Base-by-base conservation (phyloP, 2,888 invertebrate genomes). In the Eristalinus aeneus region DNA sequence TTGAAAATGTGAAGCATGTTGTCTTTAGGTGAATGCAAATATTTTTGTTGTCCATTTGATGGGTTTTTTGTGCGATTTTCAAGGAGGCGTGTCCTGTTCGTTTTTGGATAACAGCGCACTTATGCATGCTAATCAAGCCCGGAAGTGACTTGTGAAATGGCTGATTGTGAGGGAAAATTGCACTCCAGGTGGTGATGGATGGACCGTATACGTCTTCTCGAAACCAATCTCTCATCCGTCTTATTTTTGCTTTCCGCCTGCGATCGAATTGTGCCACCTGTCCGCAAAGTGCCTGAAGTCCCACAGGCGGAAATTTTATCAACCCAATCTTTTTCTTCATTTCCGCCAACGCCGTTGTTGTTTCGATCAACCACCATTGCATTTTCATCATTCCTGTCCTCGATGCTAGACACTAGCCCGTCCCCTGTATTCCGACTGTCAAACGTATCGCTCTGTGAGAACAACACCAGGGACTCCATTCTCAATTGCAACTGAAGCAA, bases 11-110 rank as follows among this genome's bases (percentile, higher is more conserved):
- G 36, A 46, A 46, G 2, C 22, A 23, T 46, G 36, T 58, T 60
- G 71, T 60, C 23, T 58, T 60, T 39, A 56, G 36, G 56, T 23
- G n/a, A 54, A 67, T 27, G 39, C 56, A 56, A 56, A 56, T 56
- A 56, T 56, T 56, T n/a, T 23, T 8, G 2, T 46, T 46, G 46
- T 46, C 46, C 46, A 46, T 16, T 46, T 46, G 46, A 46, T 16
- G 46, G 8, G 9, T 10, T 46, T 46, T 46, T 12, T 12, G 39
- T 39, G n/a, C n/a, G n/a, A n/a, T n/a, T n/a, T n/a, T n/a, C n/a
- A 5, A 0, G n/a, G 12, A n/a, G 12, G 39, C 4, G 39, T 12
- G 39, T 6, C 12, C n/a, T 0, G 39, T 5, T 39, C 36, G 12
- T 39, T 11, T 39, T 39, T 39, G 11, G 46, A 8, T 46, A 16